phyloP scores from a whole-genome alignment of 2,113 vertebrate species.

The Sphyrna mokarran region DNA sequence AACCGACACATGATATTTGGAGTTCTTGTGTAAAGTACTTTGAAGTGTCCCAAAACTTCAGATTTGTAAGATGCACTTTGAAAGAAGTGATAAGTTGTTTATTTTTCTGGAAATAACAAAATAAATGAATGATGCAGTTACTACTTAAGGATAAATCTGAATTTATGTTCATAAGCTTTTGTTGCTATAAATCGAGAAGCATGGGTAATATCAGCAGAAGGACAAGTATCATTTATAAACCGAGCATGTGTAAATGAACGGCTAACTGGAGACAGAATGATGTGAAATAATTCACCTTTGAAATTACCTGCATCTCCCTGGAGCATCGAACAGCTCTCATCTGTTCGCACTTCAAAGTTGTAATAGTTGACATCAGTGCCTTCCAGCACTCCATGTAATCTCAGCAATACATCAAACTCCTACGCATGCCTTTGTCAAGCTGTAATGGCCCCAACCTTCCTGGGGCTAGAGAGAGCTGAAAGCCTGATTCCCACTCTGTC shows the following conservation, averaged over 20 bases:
- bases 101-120: not conserved
- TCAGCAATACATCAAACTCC: slow-evolving; percentile 20
- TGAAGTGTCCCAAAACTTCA: not conserved
- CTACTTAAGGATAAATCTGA: not conserved
- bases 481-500: not conserved
- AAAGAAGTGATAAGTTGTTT: not conserved
- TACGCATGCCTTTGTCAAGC: not conserved
- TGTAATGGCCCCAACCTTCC: not conserved
- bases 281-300: slow-evolving; percentile 25
- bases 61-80: not conserved
- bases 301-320: slow-evolving; percentile 27
- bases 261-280: not conserved
- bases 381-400: slow-evolving; percentile 7
- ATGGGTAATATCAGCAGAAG: not conserved
- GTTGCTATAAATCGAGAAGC: not conserved
- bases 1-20: not conserved
- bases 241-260: not conserved
- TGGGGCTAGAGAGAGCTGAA: not conserved
- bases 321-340: slow-evolving; percentile 1
- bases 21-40: not conserved
- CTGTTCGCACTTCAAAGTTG: slow-evolving; percentile 14
- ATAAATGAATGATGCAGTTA: not conserved
- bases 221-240: not conserved
- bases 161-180: not conserved
- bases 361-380: slow-evolving; percentile 13